These are phyloP conservation scores for Scaptodrosophila latifasciaeformis DNA, from an alignment of 2,888 invertebrate species.

Conservation along the genomic window DNA sequence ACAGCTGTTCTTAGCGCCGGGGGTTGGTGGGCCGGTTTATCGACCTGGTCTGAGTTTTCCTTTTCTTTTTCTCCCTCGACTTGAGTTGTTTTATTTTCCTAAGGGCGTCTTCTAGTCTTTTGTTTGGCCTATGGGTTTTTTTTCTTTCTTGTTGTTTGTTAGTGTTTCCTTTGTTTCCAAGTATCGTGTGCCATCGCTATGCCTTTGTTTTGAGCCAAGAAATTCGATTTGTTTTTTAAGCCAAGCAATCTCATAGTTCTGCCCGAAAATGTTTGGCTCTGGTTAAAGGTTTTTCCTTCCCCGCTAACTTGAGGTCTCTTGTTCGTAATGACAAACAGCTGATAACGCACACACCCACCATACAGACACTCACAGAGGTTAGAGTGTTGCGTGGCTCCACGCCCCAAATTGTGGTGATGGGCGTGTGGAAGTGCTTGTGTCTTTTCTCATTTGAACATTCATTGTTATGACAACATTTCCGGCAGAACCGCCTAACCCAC, in stretches of 20 bases:
- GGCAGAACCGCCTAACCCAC: no score
- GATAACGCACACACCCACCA: slow-evolving; percentile 41
- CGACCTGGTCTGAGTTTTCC: slow-evolving; percentile 11
- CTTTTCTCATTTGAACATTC: slow-evolving; percentile 11
- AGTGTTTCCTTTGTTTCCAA: slow-evolving; percentile 18
- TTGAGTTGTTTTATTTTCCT: no score
- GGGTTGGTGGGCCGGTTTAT: slow-evolving; percentile 6
- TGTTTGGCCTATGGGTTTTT: slow-evolving; percentile 1
- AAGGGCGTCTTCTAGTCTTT: no score
- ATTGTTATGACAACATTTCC: slow-evolving; percentile 38
- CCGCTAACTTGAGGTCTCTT: slow-evolving; percentile 11
- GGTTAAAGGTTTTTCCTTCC: slow-evolving; percentile 7
- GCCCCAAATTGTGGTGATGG: not conserved
- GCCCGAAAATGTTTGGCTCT: slow-evolving; percentile 9
- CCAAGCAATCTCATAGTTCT: no score
- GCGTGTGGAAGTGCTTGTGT: not conserved
- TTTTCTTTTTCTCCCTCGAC: no score
- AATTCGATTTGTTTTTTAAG: no score
- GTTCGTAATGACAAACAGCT: slow-evolving; percentile 60
- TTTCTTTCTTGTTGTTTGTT: slow-evolving; percentile 19
- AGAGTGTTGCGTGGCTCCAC: not conserved
- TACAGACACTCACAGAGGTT: not conserved
- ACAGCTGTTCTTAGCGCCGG: slow-evolving; percentile 30
- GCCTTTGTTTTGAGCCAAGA: no score
- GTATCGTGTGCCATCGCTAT: no score